Percentiles rank a stretch among this genome's conserved stretches.
Evolutionary conservation across 2,797 vertebrate species (phyloP).

Genomic region (Pristis pectinata): DNA sequence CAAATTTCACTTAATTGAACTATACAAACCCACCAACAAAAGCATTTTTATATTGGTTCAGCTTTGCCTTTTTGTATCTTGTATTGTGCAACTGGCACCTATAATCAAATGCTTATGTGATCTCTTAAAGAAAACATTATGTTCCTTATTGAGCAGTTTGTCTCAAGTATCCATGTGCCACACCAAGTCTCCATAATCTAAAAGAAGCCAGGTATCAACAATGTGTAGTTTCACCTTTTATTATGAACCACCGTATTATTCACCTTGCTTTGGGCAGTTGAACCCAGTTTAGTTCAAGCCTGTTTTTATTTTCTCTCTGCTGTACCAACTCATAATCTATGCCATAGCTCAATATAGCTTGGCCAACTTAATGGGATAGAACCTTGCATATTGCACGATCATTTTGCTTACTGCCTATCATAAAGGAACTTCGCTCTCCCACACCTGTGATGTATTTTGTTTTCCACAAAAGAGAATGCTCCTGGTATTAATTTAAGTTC

Average conservation of each 20-base stretch:
- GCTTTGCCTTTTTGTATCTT: conserved; percentile 6
- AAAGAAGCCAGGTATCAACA: not conserved
- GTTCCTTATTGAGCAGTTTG: not conserved
- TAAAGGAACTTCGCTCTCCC: not conserved
- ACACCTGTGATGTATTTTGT: not conserved
- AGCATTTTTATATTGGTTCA: not conserved
- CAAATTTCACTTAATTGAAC: not conserved
- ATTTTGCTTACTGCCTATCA: not conserved
- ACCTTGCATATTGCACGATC: not conserved
- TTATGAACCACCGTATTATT: not conserved
- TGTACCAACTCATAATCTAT: conserved; percentile 2
- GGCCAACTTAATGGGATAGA: not conserved
- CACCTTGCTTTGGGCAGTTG: not conserved
- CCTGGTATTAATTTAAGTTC: not conserved
- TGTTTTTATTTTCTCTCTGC: not conserved
- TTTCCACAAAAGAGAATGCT: not conserved
- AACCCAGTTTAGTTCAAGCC: not conserved
- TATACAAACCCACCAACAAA: no score
- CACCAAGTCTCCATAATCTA: not conserved
- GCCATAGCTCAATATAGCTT: not conserved
- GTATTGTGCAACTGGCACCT: conserved; percentile 17
- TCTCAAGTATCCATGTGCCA: not conserved
- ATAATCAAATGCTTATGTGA: not conserved
- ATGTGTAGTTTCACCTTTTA: not conserved
- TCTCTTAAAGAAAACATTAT: not conserved